Evolutionary conservation across 35 echinoderm and acorn worm genomes (phyloP).

Genomic region (Diadema setosum): DNA sequence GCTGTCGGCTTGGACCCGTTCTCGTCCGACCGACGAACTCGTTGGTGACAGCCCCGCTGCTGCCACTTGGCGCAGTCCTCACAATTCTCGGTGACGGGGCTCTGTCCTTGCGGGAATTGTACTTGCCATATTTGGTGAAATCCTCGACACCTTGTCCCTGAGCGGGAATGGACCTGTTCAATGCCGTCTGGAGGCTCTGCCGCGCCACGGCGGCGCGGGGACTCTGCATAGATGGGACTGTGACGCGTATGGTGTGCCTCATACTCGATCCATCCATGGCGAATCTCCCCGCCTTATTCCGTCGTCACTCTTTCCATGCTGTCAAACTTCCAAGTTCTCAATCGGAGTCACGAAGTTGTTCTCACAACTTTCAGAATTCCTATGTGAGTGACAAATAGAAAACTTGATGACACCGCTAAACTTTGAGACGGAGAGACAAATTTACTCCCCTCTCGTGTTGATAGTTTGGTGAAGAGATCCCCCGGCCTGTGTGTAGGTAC

Average conservation of each 20-base stretch:
- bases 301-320: background rate
- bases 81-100: background rate
- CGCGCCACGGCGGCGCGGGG: constrained; percentile 46
- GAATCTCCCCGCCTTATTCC: background rate
- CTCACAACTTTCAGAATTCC: background rate
- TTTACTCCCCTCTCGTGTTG: too few relatives aligned
- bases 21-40: constrained; percentile 46
- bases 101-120: background rate
- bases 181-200: constrained; percentile 21
- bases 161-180: constrained; percentile 66
- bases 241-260: background rate
- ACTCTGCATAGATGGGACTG: background rate
- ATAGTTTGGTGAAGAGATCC: background rate
- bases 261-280: background rate
- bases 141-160: constrained; percentile 27
- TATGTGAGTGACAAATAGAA: background rate
- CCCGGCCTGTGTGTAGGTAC: background rate
- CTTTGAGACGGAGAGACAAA: too few relatives aligned
- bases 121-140: background rate
- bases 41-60: constrained; percentile 15
- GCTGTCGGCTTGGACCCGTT: constrained; percentile 25
- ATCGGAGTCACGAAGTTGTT: background rate
- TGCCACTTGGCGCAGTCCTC: constrained; percentile 5
- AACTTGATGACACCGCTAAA: too few relatives aligned
- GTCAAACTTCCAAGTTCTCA: background rate